Evolutionary conservation across 2,888 invertebrate species (phyloP), one percentile per base, ranked within the genome.

Genomic region (Cheilosia pagana): DNA sequence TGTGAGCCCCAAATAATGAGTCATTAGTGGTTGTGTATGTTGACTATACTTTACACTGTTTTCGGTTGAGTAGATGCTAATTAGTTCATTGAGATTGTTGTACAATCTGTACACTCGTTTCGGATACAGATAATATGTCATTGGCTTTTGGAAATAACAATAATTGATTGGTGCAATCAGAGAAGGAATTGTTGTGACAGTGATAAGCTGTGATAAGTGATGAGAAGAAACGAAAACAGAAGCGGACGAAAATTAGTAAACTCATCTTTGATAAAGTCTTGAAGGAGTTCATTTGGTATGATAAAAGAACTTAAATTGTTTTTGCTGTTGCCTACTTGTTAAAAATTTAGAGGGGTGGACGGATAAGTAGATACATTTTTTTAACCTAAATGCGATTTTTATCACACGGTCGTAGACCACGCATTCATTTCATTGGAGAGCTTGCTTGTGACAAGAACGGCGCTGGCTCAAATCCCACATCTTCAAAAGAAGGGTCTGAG

Each of bases 11-110:
- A 8, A 8, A 2, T 45, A 45, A 55, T 74, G 74, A 74, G 16
- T 55, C 74, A 74, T 63, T 25, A 63, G 35, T 41, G 43, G 23
- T 74, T 35, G 62, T 55, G 63, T 35, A 53, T 55, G 63, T 74
- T 74, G 74, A 55, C 55, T 63, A 63, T 35, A 25, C 10, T 55
- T 55, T 53, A 23, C 55, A 35, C 23, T 12, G 19, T 4, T 50
- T 41, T 53, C 7, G 62, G 19, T 62, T 21, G 43, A 52, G 52
- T 50, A 25, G 50, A 50, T 52, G 60, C 39, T 52, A 62, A 35
- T 52, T 48, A 16, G 62, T n/a, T 52, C 52, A 60, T 52, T 53
- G 16, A 72, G 72, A 43, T 72, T 43, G 5, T 52, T 35, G 21
- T 72, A 43, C 39, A 71, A 50, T 50, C 50, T 50, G 5, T 21